These are phyloP conservation scores for Achroia grisella DNA, from an alignment of 1,140 invertebrate genomes.

Conservation along the genomic window DNA sequence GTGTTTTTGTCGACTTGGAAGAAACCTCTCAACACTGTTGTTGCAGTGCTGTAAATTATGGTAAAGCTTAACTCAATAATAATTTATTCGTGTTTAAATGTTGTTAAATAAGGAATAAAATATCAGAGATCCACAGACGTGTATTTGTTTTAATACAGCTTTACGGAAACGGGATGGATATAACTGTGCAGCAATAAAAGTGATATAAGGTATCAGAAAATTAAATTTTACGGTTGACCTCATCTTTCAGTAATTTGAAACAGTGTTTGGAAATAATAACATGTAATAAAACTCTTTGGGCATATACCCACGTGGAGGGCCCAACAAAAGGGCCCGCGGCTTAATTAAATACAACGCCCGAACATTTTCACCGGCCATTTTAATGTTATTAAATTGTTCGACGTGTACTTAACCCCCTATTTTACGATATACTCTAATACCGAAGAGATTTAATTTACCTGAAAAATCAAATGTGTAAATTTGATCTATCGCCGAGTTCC, in stretches of 20 bases:
- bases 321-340: slow-evolving; percentile 33
- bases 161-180: too few species aligned
- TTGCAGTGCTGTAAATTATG: too few species aligned
- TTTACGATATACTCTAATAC: slow-evolving; percentile 42
- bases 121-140: too few species aligned
- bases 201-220: not conserved
- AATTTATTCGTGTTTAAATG: too few species aligned
- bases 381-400: slow-evolving; percentile 68
- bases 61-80: too few species aligned
- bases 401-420: slow-evolving; percentile 42
- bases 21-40: too few species aligned
- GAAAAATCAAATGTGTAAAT: slow-evolving; percentile 26
- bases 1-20: too few species aligned
- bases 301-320: slow-evolving; percentile 17
- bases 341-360: slow-evolving; percentile 61
- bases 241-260: slow-evolving; percentile 3
- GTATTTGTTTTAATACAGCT: too few species aligned
- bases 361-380: slow-evolving; percentile 50
- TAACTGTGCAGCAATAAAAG: not conserved
- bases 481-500: slow-evolving; percentile 12
- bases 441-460: slow-evolving; percentile 34
- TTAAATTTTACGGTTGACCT: slow-evolving; percentile 3
- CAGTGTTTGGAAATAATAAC: slow-evolving; percentile 32
- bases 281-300: slow-evolving; percentile 41
- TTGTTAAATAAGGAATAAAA: too few species aligned